These are phyloP conservation scores for Drosophila takahashii DNA, from an alignment of 1,140 invertebrate species.

Conservation along the genomic window DNA sequence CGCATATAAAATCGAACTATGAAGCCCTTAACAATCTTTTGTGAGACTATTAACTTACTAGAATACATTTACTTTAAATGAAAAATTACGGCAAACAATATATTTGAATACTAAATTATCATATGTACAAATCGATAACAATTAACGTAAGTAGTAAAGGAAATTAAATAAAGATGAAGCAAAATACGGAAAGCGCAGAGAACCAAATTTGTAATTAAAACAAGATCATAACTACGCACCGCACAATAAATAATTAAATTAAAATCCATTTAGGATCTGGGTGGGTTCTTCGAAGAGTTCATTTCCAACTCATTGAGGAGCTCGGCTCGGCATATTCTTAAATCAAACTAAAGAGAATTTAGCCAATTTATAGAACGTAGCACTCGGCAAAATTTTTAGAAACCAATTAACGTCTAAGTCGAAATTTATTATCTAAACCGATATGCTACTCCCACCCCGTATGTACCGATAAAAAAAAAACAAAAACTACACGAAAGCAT, in stretches of 20 bases:
- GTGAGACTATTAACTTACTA: conserved; percentile 73
- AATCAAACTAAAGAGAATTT: conserved; percentile 58
- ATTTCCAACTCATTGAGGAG: not conserved
- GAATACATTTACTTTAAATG: conserved; percentile 56
- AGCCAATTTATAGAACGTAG: conserved; percentile 77
- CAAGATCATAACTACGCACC: conserved; percentile 58
- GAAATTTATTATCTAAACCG: conserved; percentile 56
- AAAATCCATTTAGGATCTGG: conserved; percentile 21
- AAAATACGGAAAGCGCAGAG: conserved; percentile 60
- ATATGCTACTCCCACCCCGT: conserved; percentile 35
- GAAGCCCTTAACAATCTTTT: conserved; percentile 70
- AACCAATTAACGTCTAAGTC: conserved; percentile 59
- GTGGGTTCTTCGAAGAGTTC: conserved; percentile 7
- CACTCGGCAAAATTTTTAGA: conserved; percentile 52
- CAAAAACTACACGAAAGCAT: conserved; percentile 36
- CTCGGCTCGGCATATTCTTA: conserved; percentile 18
- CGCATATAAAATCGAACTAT: conserved; percentile 28
- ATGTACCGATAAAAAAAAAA: conserved; percentile 45
- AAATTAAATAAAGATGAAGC: conserved; percentile 27
- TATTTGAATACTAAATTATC: conserved; percentile 64
- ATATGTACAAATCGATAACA: conserved; percentile 67
- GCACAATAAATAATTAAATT: conserved; percentile 55
- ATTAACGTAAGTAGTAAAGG: conserved; percentile 70
- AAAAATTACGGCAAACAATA: conserved; percentile 25
- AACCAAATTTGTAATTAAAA: conserved; percentile 74